Percentiles rank a stretch among this genome's conserved stretches.
These are phyloP conservation scores for Zosterops japonicus DNA, from an alignment of 2,113 vertebrate genomes.

Conservation along the genomic window DNA sequence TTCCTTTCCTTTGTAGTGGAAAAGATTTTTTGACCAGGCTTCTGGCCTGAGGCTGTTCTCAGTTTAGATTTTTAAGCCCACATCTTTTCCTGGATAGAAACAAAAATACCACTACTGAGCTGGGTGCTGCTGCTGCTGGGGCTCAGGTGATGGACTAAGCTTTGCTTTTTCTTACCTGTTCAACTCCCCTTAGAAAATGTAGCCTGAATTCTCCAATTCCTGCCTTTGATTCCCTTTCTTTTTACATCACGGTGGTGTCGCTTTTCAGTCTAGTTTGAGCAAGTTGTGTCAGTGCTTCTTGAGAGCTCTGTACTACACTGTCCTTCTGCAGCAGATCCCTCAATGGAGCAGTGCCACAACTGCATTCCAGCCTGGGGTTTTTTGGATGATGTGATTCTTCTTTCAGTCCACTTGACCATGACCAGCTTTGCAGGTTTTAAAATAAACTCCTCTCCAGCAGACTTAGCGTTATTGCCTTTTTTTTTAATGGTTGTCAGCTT, in stretches of 20 bases:
- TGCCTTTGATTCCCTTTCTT: not conserved
- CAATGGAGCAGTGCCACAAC: not conserved
- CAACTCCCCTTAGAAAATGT: not conserved
- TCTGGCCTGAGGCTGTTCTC: not conserved
- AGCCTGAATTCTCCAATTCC: not conserved
- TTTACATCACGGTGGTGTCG: not conserved
- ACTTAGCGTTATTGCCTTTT: not conserved
- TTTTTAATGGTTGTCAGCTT: not conserved
- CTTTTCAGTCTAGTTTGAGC: not conserved
- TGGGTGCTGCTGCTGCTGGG: not conserved
- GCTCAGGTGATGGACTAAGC: not conserved
- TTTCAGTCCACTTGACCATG: not conserved
- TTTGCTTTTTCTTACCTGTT: not conserved
- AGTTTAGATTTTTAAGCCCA: not conserved
- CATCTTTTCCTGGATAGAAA: not conserved
- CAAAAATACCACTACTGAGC: not conserved
- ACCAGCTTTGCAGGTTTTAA: not conserved
- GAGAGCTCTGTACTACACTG: not conserved
- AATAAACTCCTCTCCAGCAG: not conserved
- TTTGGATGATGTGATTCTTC: not conserved
- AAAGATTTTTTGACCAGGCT: not conserved
- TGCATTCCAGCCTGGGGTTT: not conserved
- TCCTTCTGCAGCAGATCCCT: not conserved
- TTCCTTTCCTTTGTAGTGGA: constrained; percentile 36
- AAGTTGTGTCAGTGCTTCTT: not conserved